Conservation (phyloP, 2,797 vertebrate species). For the Syngnathus acus region DNA sequence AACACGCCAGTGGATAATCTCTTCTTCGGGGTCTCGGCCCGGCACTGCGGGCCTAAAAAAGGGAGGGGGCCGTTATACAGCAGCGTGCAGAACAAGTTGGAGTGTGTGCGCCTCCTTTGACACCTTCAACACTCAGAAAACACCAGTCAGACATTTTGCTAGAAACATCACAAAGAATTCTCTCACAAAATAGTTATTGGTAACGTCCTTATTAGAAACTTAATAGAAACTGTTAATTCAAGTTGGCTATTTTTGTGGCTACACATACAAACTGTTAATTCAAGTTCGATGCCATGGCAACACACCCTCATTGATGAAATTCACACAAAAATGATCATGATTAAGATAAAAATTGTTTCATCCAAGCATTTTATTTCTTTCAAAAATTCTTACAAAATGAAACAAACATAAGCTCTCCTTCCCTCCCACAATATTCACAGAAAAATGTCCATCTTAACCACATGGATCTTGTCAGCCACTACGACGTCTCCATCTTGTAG, state of each 20-base stretch:
- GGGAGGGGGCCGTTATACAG: conserved; percentile 57
- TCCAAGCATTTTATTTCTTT: conserved; percentile 49
- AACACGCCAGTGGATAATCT: conserved; percentile 74
- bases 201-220: neutral
- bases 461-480: conserved; percentile 51
- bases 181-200: neutral
- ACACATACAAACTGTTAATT: neutral
- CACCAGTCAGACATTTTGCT: neutral
- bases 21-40: conserved; percentile 65
- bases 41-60: conserved; percentile 61
- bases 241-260: too few relatives aligned
- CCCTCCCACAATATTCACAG: conserved; percentile 36
- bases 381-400: conserved; percentile 44
- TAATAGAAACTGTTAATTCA: too few relatives aligned
- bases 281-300: neutral
- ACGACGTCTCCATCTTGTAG: conserved; percentile 99
- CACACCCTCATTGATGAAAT: neutral
- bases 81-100: conserved; percentile 33
- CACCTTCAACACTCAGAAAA: conserved; percentile 3
- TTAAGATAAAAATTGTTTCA: conserved; percentile 10
- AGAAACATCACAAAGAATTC: neutral
- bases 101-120: conserved; percentile 23
- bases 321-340: neutral
- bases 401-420: conserved; percentile 18
- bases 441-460: conserved; percentile 40